phyloP scores from a whole-genome alignment of 2,797 vertebrate genomes.

The Lagodon rhomboides region DNA sequence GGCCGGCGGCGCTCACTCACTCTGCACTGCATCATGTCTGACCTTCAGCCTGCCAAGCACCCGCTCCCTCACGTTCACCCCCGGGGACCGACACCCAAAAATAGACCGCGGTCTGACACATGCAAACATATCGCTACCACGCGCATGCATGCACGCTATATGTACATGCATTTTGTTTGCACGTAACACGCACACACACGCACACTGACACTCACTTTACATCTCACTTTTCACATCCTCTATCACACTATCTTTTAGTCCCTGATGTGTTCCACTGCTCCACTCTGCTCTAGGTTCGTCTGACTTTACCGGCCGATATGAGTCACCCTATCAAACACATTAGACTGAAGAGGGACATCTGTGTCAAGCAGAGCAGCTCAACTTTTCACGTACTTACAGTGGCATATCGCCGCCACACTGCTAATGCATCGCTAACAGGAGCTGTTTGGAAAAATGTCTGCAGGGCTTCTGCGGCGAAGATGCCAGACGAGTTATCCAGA shows the following conservation, averaged over 20 bases:
- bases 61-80: slow-evolving; percentile 62
- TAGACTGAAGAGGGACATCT: slow-evolving; percentile 42
- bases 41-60: slow-evolving; percentile 77
- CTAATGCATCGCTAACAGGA: slow-evolving; percentile 33
- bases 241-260: slow-evolving; percentile 57
- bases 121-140: slow-evolving; percentile 58
- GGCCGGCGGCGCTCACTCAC: slow-evolving; percentile 68
- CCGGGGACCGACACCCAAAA: slow-evolving; percentile 62
- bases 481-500: background rate
- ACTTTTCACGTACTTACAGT: slow-evolving; percentile 44
- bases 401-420: slow-evolving; percentile 6
- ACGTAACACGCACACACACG: slow-evolving; percentile 6
- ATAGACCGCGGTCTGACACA: slow-evolving; percentile 71
- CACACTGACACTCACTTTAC: slow-evolving; percentile 33
- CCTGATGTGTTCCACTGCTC: slow-evolving; percentile 37
- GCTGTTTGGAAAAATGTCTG: slow-evolving; percentile 12
- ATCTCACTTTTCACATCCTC: slow-evolving; percentile 54
- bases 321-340: slow-evolving; percentile 53
- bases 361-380: slow-evolving; percentile 18
- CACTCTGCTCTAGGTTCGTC: slow-evolving; percentile 35
- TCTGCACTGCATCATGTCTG: slow-evolving; percentile 74
- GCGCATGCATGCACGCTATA: slow-evolving; percentile 23
- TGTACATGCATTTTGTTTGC: slow-evolving; percentile 7
- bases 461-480: background rate
- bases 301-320: slow-evolving; percentile 33